These are phyloP conservation scores for Serripes groenlandicus DNA, from an alignment of 2,888 invertebrate species.

Conservation along the genomic window DNA sequence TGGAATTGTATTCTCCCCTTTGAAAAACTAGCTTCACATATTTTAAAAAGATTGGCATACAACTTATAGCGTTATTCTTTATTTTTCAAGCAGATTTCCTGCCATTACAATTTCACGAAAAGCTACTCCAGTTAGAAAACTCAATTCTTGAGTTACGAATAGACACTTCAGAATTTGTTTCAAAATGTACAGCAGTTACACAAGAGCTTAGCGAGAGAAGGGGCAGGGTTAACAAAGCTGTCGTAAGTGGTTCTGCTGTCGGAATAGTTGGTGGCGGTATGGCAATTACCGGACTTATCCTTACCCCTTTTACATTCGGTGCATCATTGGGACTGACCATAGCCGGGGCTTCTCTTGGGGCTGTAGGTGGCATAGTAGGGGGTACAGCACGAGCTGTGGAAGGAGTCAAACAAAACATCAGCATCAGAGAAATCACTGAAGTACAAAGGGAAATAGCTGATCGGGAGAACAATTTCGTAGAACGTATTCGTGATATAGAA, in stretches of 20 bases:
- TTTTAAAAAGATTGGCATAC: too few relatives aligned
- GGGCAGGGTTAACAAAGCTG: constrained; percentile 9
- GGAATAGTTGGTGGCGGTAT: constrained; percentile 38
- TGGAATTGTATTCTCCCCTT: too few relatives aligned
- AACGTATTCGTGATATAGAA: background rate
- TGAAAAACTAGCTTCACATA: too few relatives aligned
- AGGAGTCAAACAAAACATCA: constrained; percentile 32
- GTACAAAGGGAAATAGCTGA: constrained; percentile 9
- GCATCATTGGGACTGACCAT: constrained; percentile 31
- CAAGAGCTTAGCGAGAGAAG: constrained; percentile 5
- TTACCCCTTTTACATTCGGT: constrained; percentile 39
- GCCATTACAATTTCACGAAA: background rate
- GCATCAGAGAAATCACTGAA: constrained; percentile 23
- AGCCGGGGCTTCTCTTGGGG: constrained; percentile 34
- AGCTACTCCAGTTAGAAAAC: background rate
- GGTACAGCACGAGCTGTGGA: constrained; percentile 24
- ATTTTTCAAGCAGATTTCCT: constrained; percentile 10
- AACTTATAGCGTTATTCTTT: too few relatives aligned
- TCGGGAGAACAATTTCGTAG: constrained; percentile 9
- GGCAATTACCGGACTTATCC: constrained; percentile 26
- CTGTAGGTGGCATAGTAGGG: constrained; percentile 11
- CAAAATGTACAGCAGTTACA: background rate
- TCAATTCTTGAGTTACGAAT: background rate
- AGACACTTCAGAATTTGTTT: background rate
- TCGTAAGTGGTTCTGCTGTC: constrained; percentile 26